Conservation (phyloP, 53 echinoderm and acorn worm genomes). For the Actinopyga echinites region DNA sequence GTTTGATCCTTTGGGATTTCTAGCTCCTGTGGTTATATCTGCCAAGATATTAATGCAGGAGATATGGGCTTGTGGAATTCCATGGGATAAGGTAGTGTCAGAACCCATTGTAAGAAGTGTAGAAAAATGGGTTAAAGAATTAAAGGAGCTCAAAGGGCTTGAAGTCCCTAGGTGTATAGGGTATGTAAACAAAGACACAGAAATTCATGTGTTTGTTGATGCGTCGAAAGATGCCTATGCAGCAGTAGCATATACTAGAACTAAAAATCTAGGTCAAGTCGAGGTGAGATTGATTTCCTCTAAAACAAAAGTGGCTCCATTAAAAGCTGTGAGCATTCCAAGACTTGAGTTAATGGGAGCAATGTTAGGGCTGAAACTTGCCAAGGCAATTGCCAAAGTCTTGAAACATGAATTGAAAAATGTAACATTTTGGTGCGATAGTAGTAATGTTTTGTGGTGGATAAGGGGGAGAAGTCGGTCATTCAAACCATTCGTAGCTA, state of each 20-base stretch:
- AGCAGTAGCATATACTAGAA: slow-evolving; percentile 29
- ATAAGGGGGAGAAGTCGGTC: background rate
- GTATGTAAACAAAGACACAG: background rate
- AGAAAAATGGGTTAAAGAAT: background rate
- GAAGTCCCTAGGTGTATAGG: background rate
- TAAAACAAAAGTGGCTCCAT: slow-evolving; percentile 35
- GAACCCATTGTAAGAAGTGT: slow-evolving; percentile 10
- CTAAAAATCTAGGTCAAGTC: background rate
- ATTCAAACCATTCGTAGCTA: slow-evolving; percentile 53
- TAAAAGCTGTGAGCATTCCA: slow-evolving; percentile 24
- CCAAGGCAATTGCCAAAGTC: background rate
- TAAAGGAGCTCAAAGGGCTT: background rate
- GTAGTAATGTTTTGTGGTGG: slow-evolving; percentile 15
- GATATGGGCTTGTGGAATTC: slow-evolving; percentile 15
- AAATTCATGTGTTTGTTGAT: background rate
- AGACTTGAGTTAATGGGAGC: slow-evolving; percentile 20
- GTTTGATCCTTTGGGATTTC: slow-evolving; percentile 22
- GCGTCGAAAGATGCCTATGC: slow-evolving; percentile 37
- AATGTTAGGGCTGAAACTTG: slow-evolving; percentile 24
- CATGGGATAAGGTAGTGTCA: slow-evolving; percentile 2
- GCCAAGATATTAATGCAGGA: slow-evolving; percentile 29
- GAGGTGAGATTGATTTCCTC: background rate
- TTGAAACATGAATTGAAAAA: slow-evolving; percentile 24
- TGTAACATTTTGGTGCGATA: slow-evolving; percentile 29
- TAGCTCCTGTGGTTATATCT: background rate